These are phyloP conservation scores for Dicerorhinus sumatrensis DNA, from an alignment of 2,113 vertebrate genomes.

Conservation along the genomic window DNA sequence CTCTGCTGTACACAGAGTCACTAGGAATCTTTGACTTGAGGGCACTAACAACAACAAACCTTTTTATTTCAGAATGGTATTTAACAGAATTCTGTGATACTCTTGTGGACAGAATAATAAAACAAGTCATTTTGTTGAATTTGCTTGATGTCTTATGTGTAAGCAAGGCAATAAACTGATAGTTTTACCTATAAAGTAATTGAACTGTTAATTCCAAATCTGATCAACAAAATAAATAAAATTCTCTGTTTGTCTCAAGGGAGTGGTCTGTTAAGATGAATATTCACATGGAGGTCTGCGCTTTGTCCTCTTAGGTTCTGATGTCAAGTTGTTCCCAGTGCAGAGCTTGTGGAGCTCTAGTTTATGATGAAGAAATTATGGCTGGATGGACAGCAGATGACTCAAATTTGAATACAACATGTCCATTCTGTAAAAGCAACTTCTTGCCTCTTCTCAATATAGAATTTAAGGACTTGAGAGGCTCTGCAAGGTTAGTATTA, in stretches of 20 bases:
- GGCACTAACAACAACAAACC: no score
- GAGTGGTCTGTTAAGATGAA: not conserved
- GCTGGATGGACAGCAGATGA: conserved; percentile 98
- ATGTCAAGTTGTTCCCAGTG: conserved; percentile 99
- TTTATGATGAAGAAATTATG: conserved; percentile 99
- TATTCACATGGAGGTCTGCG: not conserved
- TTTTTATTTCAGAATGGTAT: conserved; percentile 38
- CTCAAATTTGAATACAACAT: conserved; percentile 97
- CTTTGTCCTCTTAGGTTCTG: conserved; percentile 90
- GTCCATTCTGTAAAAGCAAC: conserved; percentile 95
- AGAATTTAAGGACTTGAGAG: conserved; percentile 97
- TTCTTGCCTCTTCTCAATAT: conserved; percentile 96
- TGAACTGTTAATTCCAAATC: not conserved
- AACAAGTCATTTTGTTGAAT: conserved; percentile 47
- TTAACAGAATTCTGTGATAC: not conserved
- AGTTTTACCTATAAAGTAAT: conserved; percentile 11
- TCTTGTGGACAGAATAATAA: not conserved
- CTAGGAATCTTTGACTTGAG: no score
- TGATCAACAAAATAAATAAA: conserved; percentile 34
- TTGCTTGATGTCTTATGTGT: conserved; percentile 28
- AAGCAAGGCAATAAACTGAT: not conserved
- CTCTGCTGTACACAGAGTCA: no score
- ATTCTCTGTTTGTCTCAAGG: not conserved
- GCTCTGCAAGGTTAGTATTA: conserved; percentile 90
- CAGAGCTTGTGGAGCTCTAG: conserved; percentile 92